Evolutionary conservation across 2,888 invertebrate species (phyloP).

Genomic region (Gandaritis pyraliata): DNA sequence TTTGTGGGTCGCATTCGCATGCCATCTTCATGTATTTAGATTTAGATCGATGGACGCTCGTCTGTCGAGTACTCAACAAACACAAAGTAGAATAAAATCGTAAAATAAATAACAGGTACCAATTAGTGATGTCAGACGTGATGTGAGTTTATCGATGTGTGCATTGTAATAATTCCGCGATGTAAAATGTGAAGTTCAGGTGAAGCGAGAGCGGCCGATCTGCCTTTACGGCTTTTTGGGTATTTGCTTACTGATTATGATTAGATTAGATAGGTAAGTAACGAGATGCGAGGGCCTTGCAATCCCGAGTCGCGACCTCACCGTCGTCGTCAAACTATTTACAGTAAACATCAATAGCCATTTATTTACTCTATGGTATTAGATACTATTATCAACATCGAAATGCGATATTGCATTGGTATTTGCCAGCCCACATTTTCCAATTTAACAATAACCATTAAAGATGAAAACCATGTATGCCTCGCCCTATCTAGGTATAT

Average conservation of each 20-base stretch:
- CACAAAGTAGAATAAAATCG: slow-evolving; percentile 1
- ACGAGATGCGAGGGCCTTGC: slow-evolving; percentile 61
- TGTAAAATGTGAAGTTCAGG: slow-evolving; percentile 54
- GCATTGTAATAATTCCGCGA: slow-evolving; percentile 15
- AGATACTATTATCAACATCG: slow-evolving; percentile 64
- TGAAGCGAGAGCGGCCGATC: slow-evolving; percentile 66
- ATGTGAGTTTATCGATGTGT: slow-evolving; percentile 47
- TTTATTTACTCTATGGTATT: slow-evolving; percentile 63
- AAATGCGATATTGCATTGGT: slow-evolving; percentile 71
- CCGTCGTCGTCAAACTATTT: slow-evolving; percentile 52
- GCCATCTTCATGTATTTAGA: neutral
- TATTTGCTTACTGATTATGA: slow-evolving; percentile 34
- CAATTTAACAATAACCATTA: slow-evolving; percentile 75
- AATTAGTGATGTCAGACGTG: slow-evolving; percentile 53
- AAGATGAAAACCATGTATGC: slow-evolving; percentile 70
- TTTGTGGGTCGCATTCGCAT: neutral
- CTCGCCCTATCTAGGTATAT: slow-evolving; percentile 80
- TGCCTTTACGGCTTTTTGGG: slow-evolving; percentile 53
- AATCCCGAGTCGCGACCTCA: slow-evolving; percentile 52
- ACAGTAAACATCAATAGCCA: slow-evolving; percentile 67
- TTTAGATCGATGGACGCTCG: neutral
- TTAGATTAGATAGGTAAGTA: slow-evolving; percentile 43
- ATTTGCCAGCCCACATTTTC: slow-evolving; percentile 65
- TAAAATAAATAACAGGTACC: slow-evolving; percentile 43
- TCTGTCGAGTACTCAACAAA: slow-evolving; percentile 2